Evolutionary conservation across 2,888 invertebrate genomes (phyloP), one percentile per base, ranked within the genome.

Genomic region (Blastobasis lacticolella): DNA sequence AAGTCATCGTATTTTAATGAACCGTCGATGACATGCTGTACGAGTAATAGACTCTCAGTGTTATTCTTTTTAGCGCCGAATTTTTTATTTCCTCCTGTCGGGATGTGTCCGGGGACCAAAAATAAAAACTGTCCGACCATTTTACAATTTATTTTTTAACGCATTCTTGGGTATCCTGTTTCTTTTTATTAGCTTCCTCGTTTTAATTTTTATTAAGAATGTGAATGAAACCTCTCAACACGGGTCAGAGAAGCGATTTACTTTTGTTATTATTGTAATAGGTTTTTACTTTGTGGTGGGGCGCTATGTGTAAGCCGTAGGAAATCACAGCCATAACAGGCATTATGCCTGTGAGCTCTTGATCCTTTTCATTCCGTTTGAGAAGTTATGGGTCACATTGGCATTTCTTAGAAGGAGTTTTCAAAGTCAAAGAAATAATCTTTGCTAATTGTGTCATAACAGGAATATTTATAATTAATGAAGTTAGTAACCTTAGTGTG

Each of bases 1-100:
- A 76, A 88, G 88, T 88, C 88, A 88, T 88, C 85, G 84, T 67
- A 79, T 88, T 88, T 88, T 88, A 88, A 88, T 88, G 88, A 88
- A 87, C 79, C 81, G 73, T 78, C 85, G 87, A 88, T 88, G 88
- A 88, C 88, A 86, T 82, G 88, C 86, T 77, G 78, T 81, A 86
- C 81, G 75, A 77, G 82, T 87, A 86, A 88, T 86, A 83, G 87
- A 87, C 83, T 81, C 77, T 70, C 78, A 71, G 77, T 76, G 82
- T 81, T 82, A 82, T 86, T 85, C 85, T 84, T 86, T 86, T 86
- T 83, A 82, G 80, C 80, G 78, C 78, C 78, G 80, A 81, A 76
- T 80, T 87, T 85, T 84, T 84, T 77, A 61, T 67, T 57, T 57
- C 55, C 60, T 62, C 67, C 57, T 62, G 62, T 75, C 71, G 72